A percentile compares a stretch with the other conserved stretches of the same genome.
These are phyloP conservation scores for Tachuris rubrigastra DNA, from an alignment of 2,113 vertebrate genomes.

Conservation along the genomic window DNA sequence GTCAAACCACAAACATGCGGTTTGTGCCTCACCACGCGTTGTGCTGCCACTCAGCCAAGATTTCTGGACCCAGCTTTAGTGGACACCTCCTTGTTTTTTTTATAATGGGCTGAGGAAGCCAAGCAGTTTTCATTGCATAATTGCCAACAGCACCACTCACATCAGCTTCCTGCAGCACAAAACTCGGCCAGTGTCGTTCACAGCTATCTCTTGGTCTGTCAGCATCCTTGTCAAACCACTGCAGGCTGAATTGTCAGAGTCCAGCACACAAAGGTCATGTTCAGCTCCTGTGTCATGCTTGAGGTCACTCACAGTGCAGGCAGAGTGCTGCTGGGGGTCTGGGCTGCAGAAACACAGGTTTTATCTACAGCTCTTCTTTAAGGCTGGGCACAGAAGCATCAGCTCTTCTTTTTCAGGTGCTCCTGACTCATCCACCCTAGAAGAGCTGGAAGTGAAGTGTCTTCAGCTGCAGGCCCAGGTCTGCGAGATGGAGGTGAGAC, in stretches of 20 bases:
- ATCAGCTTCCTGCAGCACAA: not conserved
- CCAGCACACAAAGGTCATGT: not conserved
- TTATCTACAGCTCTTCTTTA: not conserved
- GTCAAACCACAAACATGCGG: not conserved
- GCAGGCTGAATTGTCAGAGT: not conserved
- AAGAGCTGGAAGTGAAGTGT: constrained; percentile 74
- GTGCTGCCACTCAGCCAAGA: not conserved
- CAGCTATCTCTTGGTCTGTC: not conserved
- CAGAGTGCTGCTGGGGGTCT: not conserved
- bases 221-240: not conserved
- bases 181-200: not conserved
- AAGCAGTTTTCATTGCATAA: not conserved
- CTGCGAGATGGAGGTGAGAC: constrained; percentile 89
- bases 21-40: rapidly evolving
- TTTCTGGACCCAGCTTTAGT: not conserved
- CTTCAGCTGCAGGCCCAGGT: constrained; percentile 81
- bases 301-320: not conserved
- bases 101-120: not conserved
- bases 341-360: not conserved
- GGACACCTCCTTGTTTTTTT: not conserved
- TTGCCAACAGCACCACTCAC: not conserved
- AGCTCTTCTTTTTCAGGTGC: not conserved
- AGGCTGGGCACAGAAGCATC: not conserved
- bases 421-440: not conserved
- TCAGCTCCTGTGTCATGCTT: not conserved